Evolutionary conservation across 2,888 invertebrate species (phyloP).

Genomic region (Caenorhabditis imperialis): DNA sequence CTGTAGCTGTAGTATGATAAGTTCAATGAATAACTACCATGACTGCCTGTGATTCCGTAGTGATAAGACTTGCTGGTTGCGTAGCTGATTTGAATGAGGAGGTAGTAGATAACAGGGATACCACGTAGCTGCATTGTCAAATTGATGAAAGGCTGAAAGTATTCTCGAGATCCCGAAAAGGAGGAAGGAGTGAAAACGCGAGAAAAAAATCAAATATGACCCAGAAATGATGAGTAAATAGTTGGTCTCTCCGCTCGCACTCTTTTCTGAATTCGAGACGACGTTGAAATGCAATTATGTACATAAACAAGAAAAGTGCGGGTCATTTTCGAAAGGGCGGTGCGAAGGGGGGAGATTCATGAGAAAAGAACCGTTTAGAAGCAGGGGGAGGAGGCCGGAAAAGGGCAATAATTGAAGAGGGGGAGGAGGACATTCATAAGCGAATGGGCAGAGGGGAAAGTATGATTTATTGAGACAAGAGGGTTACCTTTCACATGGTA

Average conservation of each 20-base stretch:
- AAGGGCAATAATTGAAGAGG: constrained; percentile 15
- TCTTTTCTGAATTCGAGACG: too few species aligned
- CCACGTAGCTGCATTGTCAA: constrained; percentile 30
- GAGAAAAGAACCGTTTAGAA: constrained; percentile 32
- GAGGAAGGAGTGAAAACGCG: background rate
- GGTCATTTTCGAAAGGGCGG: constrained; percentile 40
- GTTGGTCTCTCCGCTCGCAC: too few species aligned
- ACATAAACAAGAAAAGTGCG: constrained; percentile 55
- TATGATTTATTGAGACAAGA: constrained; percentile 47
- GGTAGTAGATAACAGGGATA: constrained; percentile 30
- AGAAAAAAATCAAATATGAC: constrained; percentile 30
- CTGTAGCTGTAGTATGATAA: background rate
- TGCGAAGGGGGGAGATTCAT: constrained; percentile 12
- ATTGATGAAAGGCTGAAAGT: constrained; percentile 2
- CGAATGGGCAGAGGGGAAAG: constrained; percentile 9
- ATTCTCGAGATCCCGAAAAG: background rate
- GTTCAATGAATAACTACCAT: constrained; percentile 6
- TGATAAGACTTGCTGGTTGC: constrained; percentile 10
- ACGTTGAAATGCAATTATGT: constrained; percentile 46
- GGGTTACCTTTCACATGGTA: too few species aligned
- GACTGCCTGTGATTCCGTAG: constrained; percentile 25
- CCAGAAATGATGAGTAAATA: constrained; percentile 42
- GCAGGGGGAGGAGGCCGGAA: background rate
- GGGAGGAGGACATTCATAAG: constrained; percentile 5
- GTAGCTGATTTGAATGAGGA: constrained; percentile 18